Evolutionary conservation across 2,888 invertebrate species (phyloP), one percentile per base, ranked within the genome.

Genomic region (Serrognathus titanus): DNA sequence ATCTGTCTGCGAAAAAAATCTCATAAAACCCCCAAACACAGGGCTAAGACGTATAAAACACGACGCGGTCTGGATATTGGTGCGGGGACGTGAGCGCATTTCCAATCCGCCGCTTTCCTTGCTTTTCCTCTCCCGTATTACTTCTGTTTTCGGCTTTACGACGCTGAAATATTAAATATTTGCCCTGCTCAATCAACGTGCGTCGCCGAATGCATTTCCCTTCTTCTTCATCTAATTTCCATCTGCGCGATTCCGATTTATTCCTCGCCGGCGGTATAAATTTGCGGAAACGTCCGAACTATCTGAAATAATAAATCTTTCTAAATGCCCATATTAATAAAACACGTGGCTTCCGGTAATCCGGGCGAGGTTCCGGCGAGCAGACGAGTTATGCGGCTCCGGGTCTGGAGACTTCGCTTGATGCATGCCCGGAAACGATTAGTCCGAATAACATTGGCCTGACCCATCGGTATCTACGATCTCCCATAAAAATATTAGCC

Each of bases 401-500:
- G 64, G 62, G 50, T 52, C 61, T 59, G 60, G 64, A 61, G 62
- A 54, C 58, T 61, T 61, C 55, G 61, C 60, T 65, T 70, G 71
- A 72, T 73, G 67, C 70, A 71, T 70, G 67, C 60, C 72, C 74
- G 77, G 76, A 75, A 76, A 64, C 75, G 73, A 76, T 76, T 76
- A 75, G 72, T 64, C 67, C 65, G 66, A 70, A 72, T 69, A 65
- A 67, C 66, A 58, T 62, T 66, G 64, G 64, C 68, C 71, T 72
- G 75, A 75, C 75, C 73, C 75, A 71, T 72, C 72, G 73, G 72
- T 77, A 76, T 77, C 77, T 75, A 70, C 72, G 75, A 77, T 77
- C 76, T 71, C 68, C 76, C 75, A 75, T 76, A 76, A 77, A 76
- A 77, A 76, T 77, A 76, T 76, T 77, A 77, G 77, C 74, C 73